Percentiles rank a stretch among this genome's conserved stretches.
Evolutionary conservation across 1,140 invertebrate genomes (phyloP).

Genomic region (Bombus vancouverensis): DNA sequence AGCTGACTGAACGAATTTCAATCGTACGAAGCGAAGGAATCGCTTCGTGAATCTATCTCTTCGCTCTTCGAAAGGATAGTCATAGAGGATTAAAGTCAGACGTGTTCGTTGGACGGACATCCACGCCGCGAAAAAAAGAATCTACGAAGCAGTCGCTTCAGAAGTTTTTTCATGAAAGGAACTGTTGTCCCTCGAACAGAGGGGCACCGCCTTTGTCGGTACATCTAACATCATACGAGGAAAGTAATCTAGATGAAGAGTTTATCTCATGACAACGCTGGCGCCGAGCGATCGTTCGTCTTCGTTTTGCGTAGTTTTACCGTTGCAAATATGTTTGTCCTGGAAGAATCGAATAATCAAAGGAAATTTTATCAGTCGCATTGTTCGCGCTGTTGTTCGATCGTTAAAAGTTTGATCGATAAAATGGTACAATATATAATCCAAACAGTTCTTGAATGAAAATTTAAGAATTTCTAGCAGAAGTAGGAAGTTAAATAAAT

Average conservation of each 20-base stretch:
- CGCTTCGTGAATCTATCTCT: background rate
- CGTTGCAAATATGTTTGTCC: slow-evolving; percentile 91
- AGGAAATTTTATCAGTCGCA: background rate
- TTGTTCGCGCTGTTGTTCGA: background rate
- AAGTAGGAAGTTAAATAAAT: background rate
- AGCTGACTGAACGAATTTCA: background rate
- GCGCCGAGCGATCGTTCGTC: slow-evolving; percentile 92
- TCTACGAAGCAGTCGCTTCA: slow-evolving; percentile 28
- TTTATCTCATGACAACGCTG: slow-evolving; percentile 81
- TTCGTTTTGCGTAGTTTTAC: slow-evolving; percentile 93
- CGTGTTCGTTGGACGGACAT: slow-evolving; percentile 55
- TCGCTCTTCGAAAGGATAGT: slow-evolving; percentile 7
- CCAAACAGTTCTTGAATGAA: background rate
- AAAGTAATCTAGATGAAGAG: slow-evolving; percentile 57
- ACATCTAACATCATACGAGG: slow-evolving; percentile 41
- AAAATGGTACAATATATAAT: background rate
- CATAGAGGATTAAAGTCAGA: slow-evolving; percentile 41
- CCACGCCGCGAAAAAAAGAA: slow-evolving; percentile 12
- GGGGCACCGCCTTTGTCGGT: slow-evolving; percentile 17
- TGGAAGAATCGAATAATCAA: slow-evolving; percentile 81
- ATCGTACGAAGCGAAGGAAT: background rate
- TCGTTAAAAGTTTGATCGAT: background rate
- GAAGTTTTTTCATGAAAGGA: slow-evolving; percentile 50
- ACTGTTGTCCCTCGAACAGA: slow-evolving; percentile 54
- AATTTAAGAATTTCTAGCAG: background rate